phyloP scores from a whole-genome alignment of 2,888 invertebrate species.

The Melinaea menophilus region DNA sequence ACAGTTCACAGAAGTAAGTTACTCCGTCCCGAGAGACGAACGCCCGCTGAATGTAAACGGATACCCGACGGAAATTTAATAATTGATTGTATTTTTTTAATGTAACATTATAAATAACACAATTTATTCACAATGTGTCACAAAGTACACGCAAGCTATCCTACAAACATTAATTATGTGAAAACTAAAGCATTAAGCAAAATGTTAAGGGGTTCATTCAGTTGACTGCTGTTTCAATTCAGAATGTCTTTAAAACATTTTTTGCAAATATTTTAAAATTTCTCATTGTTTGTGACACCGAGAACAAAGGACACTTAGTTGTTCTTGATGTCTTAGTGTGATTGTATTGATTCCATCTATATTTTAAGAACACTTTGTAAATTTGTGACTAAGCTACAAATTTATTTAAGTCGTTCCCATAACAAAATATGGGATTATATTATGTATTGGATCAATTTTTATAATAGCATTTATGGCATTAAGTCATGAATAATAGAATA shows the following conservation, averaged over 20 bases:
- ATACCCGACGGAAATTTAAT: not conserved
- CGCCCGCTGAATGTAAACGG: constrained; percentile 5
- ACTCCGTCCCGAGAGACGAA: not conserved
- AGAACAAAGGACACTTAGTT: not conserved
- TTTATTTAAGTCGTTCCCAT: no score
- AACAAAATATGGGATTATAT: no score
- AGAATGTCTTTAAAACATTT: constrained; percentile 9
- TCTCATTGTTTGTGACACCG: constrained; percentile 15
- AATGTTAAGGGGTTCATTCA: not conserved
- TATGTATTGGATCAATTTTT: no score
- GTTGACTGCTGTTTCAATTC: constrained; percentile 18
- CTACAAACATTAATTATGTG: not conserved
- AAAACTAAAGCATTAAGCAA: not conserved
- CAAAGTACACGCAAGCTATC: not conserved
- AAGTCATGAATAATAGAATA: no score
- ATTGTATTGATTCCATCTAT: no score
- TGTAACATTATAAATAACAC: not conserved
- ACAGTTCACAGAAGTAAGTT: constrained; percentile 1
- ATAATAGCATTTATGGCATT: no score
- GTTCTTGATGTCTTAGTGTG: not conserved
- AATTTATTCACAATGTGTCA: no score
- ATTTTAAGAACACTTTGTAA: no score
- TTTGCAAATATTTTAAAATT: constrained; percentile 14
- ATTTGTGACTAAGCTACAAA: no score
- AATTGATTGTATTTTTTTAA: not conserved